Percentiles rank a stretch among this genome's conserved stretches.
Evolutionary conservation across 2,113 vertebrate species (phyloP).

Genomic region (Melanotaenia duboulayi): DNA sequence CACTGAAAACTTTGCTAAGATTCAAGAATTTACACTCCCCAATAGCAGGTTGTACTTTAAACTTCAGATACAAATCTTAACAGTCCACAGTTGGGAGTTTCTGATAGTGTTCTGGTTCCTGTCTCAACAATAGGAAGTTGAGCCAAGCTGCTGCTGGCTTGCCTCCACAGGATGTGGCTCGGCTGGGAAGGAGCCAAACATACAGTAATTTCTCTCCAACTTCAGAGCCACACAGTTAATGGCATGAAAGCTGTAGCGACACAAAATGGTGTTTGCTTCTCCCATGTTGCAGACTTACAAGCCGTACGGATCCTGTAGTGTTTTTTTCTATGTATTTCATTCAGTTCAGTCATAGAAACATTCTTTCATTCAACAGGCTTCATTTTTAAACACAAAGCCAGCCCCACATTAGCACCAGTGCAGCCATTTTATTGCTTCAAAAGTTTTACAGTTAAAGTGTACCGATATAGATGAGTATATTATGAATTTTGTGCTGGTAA

Average conservation of each 20-base stretch:
- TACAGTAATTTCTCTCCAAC: constrained; percentile 14
- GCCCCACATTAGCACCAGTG: background rate
- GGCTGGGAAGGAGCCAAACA: constrained; percentile 60
- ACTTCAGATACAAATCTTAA: background rate
- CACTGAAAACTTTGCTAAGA: background rate
- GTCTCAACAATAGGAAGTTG: constrained; percentile 57
- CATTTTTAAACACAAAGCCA: too few relatives aligned
- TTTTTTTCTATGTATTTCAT: too few relatives aligned
- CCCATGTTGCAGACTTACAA: constrained; percentile 5
- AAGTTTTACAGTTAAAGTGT: too few relatives aligned
- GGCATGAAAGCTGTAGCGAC: constrained; percentile 36
- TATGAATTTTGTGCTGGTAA: too few relatives aligned
- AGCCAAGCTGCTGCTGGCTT: constrained; percentile 41
- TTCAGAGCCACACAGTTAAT: constrained; percentile 34
- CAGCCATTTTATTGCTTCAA: background rate
- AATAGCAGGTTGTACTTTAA: background rate
- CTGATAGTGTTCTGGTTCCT: constrained; percentile 37
- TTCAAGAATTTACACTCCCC: background rate
- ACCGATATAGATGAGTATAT: too few relatives aligned
- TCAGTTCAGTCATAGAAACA: too few relatives aligned
- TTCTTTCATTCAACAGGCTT: too few relatives aligned
- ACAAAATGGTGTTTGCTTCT: constrained; percentile 31
- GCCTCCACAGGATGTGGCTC: constrained; percentile 69
- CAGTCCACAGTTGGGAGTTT: constrained; percentile 19
- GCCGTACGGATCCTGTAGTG: too few relatives aligned